phyloP scores from a whole-genome alignment of 2,888 invertebrate genomes.

The Xiphydria camelus region DNA sequence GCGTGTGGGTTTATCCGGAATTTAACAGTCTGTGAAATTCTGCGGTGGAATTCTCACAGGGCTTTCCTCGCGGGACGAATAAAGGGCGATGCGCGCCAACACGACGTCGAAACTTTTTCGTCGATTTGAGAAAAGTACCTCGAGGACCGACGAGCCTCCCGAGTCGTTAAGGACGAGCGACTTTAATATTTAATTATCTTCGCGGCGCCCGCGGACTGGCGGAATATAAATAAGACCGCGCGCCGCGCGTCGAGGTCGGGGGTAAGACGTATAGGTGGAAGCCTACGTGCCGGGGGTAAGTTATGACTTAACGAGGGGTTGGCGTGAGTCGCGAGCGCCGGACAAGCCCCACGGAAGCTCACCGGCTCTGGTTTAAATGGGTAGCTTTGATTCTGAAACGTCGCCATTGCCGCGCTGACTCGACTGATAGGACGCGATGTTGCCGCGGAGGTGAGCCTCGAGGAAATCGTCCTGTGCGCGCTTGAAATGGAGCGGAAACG shows the following conservation, averaged over 20 bases:
- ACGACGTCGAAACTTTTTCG: too few species aligned
- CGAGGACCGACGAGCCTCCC: too few species aligned
- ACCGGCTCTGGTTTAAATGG: constrained; percentile 49
- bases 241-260: constrained; percentile 8
- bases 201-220: constrained; percentile 14
- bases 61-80: too few species aligned
- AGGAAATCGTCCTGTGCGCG: too few species aligned
- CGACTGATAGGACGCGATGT: constrained; percentile 24
- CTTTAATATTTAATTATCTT: constrained; percentile 28
- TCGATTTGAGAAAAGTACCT: too few species aligned
- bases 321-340: constrained; percentile 48
- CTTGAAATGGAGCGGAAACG: too few species aligned
- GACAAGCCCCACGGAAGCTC: constrained; percentile 47
- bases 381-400: constrained; percentile 44
- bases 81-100: too few species aligned
- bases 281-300: constrained; percentile 43
- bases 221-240: constrained; percentile 28
- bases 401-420: constrained; percentile 38
- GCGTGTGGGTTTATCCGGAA: too few species aligned
- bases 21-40: constrained; percentile 40
- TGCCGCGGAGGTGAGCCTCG: background rate
- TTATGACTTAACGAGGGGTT: constrained; percentile 58
- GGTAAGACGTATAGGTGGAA: constrained; percentile 21
- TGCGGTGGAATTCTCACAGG: too few species aligned
- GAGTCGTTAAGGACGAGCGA: too few species aligned